Conservation (phyloP, 2,113 vertebrate species). For the Sterna hirundo region DNA sequence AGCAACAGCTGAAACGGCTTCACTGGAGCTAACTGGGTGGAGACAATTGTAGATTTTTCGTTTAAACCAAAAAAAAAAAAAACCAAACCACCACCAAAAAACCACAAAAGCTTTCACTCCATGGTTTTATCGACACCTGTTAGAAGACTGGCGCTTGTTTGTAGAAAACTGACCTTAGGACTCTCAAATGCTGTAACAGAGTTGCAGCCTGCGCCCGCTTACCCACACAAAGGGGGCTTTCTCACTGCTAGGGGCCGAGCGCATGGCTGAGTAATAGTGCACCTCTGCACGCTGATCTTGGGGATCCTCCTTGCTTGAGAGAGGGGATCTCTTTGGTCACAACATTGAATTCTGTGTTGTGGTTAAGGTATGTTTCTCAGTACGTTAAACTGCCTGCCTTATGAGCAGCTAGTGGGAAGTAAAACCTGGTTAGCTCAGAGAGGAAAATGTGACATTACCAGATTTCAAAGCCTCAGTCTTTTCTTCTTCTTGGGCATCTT, state of each 20-base stretch:
- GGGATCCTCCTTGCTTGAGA: background rate
- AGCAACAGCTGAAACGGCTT: background rate
- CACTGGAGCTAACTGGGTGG: rapidly evolving
- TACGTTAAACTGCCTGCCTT: background rate
- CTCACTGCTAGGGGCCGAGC: background rate
- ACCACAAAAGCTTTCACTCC: background rate
- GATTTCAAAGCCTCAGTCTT: constrained; percentile 90
- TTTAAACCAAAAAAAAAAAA: background rate
- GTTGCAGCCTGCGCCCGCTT: rapidly evolving
- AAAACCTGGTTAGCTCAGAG: background rate
- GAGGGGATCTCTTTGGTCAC: background rate
- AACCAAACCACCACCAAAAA: no score
- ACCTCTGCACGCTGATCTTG: background rate
- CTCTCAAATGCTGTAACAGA: background rate
- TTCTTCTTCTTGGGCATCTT: constrained; percentile 93
- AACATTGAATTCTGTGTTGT: background rate
- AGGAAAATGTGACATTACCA: constrained; percentile 73
- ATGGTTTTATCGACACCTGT: background rate
- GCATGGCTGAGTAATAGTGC: rapidly evolving
- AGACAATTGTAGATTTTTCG: background rate
- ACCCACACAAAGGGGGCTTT: background rate
- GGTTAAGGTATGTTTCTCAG: background rate
- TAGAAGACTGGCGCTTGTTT: background rate
- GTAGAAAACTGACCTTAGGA: background rate
- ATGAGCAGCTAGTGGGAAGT: background rate